Evolutionary conservation across 2,113 vertebrate genomes (phyloP).

Genomic region (Amphiprion percula): DNA sequence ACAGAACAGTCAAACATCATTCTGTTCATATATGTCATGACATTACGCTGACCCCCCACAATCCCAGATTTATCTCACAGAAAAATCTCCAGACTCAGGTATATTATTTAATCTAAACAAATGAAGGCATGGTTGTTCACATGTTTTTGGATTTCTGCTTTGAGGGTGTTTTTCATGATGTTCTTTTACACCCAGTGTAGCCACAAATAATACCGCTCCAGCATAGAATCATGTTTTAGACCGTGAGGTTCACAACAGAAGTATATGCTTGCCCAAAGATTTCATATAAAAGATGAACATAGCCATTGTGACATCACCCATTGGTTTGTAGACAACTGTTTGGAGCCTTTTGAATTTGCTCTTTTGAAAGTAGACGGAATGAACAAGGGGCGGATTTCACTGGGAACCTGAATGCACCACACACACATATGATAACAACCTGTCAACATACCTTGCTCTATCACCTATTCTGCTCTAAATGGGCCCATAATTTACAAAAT

Average conservation of each 20-base stretch:
- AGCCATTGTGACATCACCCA: too few species aligned
- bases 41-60: neutral
- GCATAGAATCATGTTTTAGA: neutral
- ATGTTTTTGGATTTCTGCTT: neutral
- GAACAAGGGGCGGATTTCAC: too few species aligned
- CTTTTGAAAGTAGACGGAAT: too few species aligned
- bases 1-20: conserved; percentile 6
- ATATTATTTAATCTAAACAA: neutral
- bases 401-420: too few species aligned
- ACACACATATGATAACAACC: too few species aligned
- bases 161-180: neutral
- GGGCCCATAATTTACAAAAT: too few species aligned
- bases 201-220: neutral
- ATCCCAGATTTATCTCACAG: neutral
- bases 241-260: neutral
- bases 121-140: neutral
- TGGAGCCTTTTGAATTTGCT: too few species aligned
- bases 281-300: too few species aligned
- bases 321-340: too few species aligned
- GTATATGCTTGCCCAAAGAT: too few species aligned
- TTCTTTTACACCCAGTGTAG: neutral
- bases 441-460: too few species aligned
- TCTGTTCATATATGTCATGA: conserved; percentile 16
- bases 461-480: too few species aligned
- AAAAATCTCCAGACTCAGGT: neutral